Evolutionary conservation across 2,797 vertebrate species (phyloP), one percentile per base, ranked within the genome.

Genomic region (Columba guinea): DNA sequence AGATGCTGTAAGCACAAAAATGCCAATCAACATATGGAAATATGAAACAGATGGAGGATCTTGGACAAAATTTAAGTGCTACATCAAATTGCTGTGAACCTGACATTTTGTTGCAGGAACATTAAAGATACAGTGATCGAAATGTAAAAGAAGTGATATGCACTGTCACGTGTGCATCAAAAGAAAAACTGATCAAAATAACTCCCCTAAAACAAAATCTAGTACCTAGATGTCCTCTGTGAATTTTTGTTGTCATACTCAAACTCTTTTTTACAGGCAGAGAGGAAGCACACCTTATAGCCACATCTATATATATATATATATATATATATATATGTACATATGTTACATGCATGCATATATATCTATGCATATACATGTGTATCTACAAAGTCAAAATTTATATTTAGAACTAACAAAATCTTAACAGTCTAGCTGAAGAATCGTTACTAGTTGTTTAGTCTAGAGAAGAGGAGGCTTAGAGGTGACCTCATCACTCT

Each of bases 41-140:
- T 53, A 85, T 14, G 26, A 90, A 82, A 46, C 24, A 93, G 74
- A 74, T 71, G 51, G 55, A 94, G 17, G 9, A 71, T 69, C 19
- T 52, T 79, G 53, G 28, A 79, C 26, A 79, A 82, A 91, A 60
- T 75, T 63, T 93, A 81, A 78, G 37, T 58, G 21, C 28, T 78
- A 44, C 10, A 44, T 49, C 39, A 84, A 59, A 64, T 75, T 89
- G 3, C 15, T 89, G 28, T 39, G 35, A 78, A 89, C 32, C 11
- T 68, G 30, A 44, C 17, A 60, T 92, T 92, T 93, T 56, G 28
- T 17, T 81, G 20, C 13, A 16, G 41, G 11, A 55, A 24, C 23
- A 87, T 78, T 87, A 52, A 32, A 26, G 15, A 69, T 59, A 62
- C 26, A 49, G 5, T 35, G 20, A 65, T 17, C 64, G 52, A 76